A percentile compares a stretch with the other conserved stretches of the same genome.
These are phyloP conservation scores for Crotalus tigris DNA, from an alignment of 2,113 vertebrate species.

Conservation along the genomic window DNA sequence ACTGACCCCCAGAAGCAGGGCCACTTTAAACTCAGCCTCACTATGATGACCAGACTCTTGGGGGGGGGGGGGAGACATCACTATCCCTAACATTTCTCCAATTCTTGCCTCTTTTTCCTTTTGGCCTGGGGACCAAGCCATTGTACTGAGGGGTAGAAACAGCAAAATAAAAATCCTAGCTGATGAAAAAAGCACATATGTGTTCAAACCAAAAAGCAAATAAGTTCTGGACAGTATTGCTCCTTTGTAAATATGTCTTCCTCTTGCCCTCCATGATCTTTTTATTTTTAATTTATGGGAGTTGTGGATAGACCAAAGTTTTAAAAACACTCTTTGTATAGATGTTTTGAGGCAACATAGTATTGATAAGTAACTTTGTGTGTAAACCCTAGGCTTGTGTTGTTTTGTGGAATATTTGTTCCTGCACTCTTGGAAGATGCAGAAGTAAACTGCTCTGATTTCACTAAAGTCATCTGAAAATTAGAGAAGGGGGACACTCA, in stretches of 20 bases:
- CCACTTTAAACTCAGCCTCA: constrained; percentile 81
- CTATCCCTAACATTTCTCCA: constrained; percentile 42
- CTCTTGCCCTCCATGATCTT: constrained; percentile 54
- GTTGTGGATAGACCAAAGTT: constrained; percentile 55
- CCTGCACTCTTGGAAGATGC: constrained; percentile 15
- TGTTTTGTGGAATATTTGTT: constrained; percentile 34
- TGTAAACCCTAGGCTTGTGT: constrained; percentile 19
- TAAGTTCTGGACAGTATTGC: constrained; percentile 53
- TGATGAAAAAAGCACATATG: constrained; percentile 45
- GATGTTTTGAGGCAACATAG: constrained; percentile 44
- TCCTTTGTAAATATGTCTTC: constrained; percentile 63
- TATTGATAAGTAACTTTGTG: constrained; percentile 44
- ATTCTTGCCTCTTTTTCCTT: constrained; percentile 31
- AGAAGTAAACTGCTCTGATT: constrained; percentile 35
- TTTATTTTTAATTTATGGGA: constrained; percentile 53
- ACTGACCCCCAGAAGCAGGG: constrained; percentile 70
- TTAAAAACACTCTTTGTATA: constrained; percentile 46
- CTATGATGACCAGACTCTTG: constrained; percentile 71
- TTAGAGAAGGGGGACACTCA: neutral
- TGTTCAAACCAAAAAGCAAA: constrained; percentile 54
- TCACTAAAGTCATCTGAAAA: constrained; percentile 35
- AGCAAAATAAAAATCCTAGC: constrained; percentile 53
- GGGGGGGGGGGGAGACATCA: constrained; percentile 22
- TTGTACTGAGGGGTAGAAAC: constrained; percentile 51
- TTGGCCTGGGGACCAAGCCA: constrained; percentile 62